phyloP scores from a whole-genome alignment of 2,888 invertebrate species.

The Lathronympha strigana region DNA sequence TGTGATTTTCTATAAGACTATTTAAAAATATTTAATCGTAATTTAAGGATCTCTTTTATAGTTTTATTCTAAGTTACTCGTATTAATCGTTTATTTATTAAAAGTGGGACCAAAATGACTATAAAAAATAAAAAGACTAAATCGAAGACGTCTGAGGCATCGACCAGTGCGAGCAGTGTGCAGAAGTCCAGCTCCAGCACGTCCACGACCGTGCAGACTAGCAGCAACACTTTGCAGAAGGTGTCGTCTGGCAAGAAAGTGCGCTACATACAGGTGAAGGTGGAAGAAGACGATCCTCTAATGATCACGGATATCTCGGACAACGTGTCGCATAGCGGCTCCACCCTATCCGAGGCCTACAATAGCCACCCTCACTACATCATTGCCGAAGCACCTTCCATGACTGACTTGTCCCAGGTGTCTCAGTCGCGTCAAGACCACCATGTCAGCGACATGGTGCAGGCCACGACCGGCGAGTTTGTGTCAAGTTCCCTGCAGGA shows the following conservation, averaged over 20 bases:
- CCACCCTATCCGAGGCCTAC: conserved; percentile 78
- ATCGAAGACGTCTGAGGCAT: conserved; percentile 71
- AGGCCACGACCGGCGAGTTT: conserved; percentile 74
- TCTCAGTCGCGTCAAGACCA: conserved; percentile 73
- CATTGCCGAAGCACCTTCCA: conserved; percentile 80
- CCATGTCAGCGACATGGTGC: conserved; percentile 76
- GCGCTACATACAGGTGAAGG: conserved; percentile 81
- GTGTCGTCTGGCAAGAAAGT: conserved; percentile 80
- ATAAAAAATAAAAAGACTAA: conserved; percentile 84
- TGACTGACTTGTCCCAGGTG: conserved; percentile 76
- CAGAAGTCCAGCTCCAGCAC: conserved; percentile 75
- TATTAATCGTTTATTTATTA: conserved; percentile 50
- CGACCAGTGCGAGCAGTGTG: conserved; percentile 75
- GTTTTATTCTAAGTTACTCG: conserved; percentile 48
- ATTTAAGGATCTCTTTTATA: conserved; percentile 67
- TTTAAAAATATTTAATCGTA: conserved; percentile 68
- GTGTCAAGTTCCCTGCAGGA: conserved; percentile 72
- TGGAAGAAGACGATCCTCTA: conserved; percentile 81
- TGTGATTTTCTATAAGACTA: conserved; percentile 61
- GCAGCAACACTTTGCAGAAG: conserved; percentile 74
- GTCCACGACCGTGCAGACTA: conserved; percentile 71
- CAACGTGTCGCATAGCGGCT: conserved; percentile 76
- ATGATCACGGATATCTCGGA: conserved; percentile 82
- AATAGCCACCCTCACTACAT: conserved; percentile 82
- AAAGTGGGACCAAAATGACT: conserved; percentile 77